Conservation (phyloP, 1,140 invertebrate species). For the Fopius arisanus region DNA sequence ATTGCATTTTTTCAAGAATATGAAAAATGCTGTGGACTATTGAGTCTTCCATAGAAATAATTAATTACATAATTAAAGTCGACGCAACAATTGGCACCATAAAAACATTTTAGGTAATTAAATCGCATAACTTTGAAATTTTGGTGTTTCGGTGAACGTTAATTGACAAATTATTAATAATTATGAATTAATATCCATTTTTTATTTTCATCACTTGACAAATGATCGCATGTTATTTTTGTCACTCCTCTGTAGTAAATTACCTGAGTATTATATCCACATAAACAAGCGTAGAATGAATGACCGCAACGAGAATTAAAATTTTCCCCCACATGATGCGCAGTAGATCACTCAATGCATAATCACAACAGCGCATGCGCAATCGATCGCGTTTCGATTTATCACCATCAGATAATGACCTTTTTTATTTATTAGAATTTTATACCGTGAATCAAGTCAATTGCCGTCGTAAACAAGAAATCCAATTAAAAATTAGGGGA, state of each 20-base stretch:
- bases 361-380: background rate
- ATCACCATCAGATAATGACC: background rate
- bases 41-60: too few species aligned
- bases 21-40: too few species aligned
- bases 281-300: background rate
- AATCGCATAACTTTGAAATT: too few species aligned
- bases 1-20: too few species aligned
- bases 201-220: background rate
- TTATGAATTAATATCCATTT: background rate
- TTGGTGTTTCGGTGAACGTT: too few species aligned
- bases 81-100: too few species aligned
- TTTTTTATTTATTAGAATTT: too few species aligned
- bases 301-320: background rate
- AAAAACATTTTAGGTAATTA: too few species aligned
- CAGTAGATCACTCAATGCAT: background rate
- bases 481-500: too few species aligned
- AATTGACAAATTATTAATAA: background rate
- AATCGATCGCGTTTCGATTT: background rate
- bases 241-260: background rate
- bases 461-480: too few species aligned
- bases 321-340: background rate
- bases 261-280: background rate
- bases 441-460: too few species aligned
- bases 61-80: too few species aligned
- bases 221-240: background rate